phyloP scores from a whole-genome alignment of 2,797 vertebrate species.

The Eleutherodactylus coqui region DNA sequence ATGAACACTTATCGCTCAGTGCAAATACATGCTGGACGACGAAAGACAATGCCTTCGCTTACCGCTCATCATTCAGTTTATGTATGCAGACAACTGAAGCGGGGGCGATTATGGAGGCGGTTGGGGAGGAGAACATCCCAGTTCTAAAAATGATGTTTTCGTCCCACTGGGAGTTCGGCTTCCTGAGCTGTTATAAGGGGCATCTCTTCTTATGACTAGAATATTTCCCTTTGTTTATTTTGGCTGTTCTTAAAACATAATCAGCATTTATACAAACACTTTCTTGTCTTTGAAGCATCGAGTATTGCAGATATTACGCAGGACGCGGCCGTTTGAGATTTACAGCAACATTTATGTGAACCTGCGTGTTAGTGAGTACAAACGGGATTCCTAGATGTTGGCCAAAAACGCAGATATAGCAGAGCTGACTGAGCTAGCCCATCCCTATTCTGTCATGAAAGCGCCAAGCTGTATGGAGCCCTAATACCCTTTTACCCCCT shows the following conservation, averaged over 20 bases:
- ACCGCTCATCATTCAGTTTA: no score
- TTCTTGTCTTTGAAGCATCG: not conserved
- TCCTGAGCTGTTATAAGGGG: not conserved
- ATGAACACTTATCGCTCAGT: no score
- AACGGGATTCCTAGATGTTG: not conserved
- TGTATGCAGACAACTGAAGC: no score
- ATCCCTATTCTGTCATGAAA: not conserved
- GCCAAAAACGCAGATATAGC: not conserved
- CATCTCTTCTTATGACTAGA: not conserved
- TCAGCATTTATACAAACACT: not conserved
- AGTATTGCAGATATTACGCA: not conserved
- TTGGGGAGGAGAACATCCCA: not conserved
- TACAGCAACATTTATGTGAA: not conserved
- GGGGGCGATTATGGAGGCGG: no score
- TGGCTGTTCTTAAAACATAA: conserved; percentile 9
- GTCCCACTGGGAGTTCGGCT: not conserved
- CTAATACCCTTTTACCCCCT: no score
- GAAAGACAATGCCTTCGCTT: no score
- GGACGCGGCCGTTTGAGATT: not conserved
- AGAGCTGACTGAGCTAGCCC: not conserved
- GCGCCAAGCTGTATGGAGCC: no score
- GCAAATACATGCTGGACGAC: no score
- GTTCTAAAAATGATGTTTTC: not conserved
- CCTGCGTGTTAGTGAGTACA: not conserved
- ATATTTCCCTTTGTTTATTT: not conserved